Base-by-base conservation (phyloP, 2,797 vertebrate genomes). In the Macropodus opercularis region DNA sequence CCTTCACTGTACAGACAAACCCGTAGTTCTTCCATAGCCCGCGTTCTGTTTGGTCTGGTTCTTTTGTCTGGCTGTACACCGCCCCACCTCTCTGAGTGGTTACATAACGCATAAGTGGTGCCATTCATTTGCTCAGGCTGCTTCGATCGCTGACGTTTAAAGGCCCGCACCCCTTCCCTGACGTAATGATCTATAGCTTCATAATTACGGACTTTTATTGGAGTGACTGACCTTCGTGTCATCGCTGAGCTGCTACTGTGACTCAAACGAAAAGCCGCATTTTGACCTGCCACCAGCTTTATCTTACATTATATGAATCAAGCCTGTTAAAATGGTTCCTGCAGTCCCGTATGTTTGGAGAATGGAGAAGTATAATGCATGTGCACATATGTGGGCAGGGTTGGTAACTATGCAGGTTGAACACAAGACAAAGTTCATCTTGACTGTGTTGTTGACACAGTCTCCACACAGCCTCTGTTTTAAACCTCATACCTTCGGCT, bases 41-140 rank as follows among this genome's bases (percentile, higher is more conserved):
- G 7, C 10, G n/a, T 46, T 47, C 46, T 63, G 60, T 80, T 72
- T 68, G 53, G 70, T 72, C 66, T 68, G 39, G 19, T 19, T 70
- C 18, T 24, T 24, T 23, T 18, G 13, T 65, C 54, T 39, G 10
- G 15, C 40, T 58, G 58, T 56, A n/a, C 10, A 47, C 51, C 79
- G 71, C 52, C 29, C 65, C 68, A 63, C 67, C 62, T 71, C 63
- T 65, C 22, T 48, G 12, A 53, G n/a, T 2, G 42, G 32, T 88
- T 81, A 71, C 35, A 44, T 76, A 88, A 86, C 80, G 22, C 66
- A 56, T 58, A 68, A 80, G 67, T 2, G 22, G n/a, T 43, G 57
- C 57, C 65, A 67, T 79, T 83, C 72, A 35, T 71, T 40, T 44
- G 40, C 59, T 51, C 48, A 8, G 18, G 69, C 51, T 34, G 77